Base-by-base conservation (phyloP, 2,888 invertebrate species). In the Panopea generosa region DNA sequence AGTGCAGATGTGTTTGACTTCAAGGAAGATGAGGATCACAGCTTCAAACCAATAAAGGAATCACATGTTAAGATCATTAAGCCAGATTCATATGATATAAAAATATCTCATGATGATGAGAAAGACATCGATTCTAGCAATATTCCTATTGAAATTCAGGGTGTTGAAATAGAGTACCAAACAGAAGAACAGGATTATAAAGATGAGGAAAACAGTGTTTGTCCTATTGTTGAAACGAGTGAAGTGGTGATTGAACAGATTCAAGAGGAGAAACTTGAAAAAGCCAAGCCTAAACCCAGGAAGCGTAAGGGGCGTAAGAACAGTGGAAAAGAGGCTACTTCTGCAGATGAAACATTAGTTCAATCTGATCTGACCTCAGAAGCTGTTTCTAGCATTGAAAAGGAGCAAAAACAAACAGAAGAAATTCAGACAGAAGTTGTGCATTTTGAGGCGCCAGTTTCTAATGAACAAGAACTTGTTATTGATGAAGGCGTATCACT, bases 401-500 rank as follows among this genome's bases (percentile, higher is more conserved):
- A 77, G 27, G 71, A 70, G 43, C 67, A 69, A 38, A 70, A 52
- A 62, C 43, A 16, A 45, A 53, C 67, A 14, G 76, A 75, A 47
- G 66, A 66, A 24, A 62, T 75, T 45, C 82, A 75, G 33, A 71
- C 73, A 33, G 82, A 82, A 47, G 68, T 75, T 56, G 72, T 82
- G 16, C 66, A 59, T 16, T 77, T 79, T 77, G 82, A 82, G 33
- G 53, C 73, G 9, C 82, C 79, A 40, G 63, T 68, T 14, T 78
- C 82, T 16, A 70, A 82, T 61, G 74, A 82, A 63, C 77, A 79
- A 47, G 78, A 79, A 20, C 74, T 84, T 29, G 78, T 86, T 0
- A 84, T 86, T 53, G 85, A 84, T 81, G 85, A 84, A 59, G 75
- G 79, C 49, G 73, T 77, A 1, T 49, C 77, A 16, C 65, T 75